Evolutionary conservation across 2,888 invertebrate species (phyloP), one percentile per base, ranked within the genome.

Genomic region (Cenopis cana): DNA sequence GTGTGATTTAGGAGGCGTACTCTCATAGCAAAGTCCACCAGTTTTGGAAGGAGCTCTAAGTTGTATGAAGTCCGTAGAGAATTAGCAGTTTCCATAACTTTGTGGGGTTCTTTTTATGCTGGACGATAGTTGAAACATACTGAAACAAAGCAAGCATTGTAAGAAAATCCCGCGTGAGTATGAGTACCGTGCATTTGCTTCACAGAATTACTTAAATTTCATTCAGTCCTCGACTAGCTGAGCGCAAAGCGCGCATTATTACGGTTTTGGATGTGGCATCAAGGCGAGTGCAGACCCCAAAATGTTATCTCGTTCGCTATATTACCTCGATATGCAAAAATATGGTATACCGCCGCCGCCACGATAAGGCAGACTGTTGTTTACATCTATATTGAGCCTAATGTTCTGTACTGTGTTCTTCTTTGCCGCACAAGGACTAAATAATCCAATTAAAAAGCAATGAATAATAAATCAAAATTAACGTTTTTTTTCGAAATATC

Each of bases 151-250:
- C 89, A 82, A 79, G 89, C 89, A 89, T 89, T 87, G 89, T 87
- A 92, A 91, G 91, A 89, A 90, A 89, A 92, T 90, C 91, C 91
- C 88, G 82, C 85, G 76, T 82, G 86, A 87, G 89, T 89, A 90
- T 82, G 86, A 87, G 89, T 89, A 90, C 89, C 93, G 91, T 91
- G 92, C 90, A 89, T 91, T 93, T 90, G 91, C 90, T 92, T 89
- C 89, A 89, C 90, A 85, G 91, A 92, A 93, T 93, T 92, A 92
- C 91, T 90, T 89, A 88, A 92, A 91, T 91, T 91, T 93, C 91
- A 89, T 92, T 91, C 91, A 87, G 89, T 88, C 90, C 88, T 85
- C 89, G 90, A 89, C 88, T 86, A 82, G 73, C 81, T 78, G 83
- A 81, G 82, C 72, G 59, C 64, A 74, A 69, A 18, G 18, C 24